phyloP scores from a whole-genome alignment of 2,113 vertebrate genomes.

The Pipa parva region DNA sequence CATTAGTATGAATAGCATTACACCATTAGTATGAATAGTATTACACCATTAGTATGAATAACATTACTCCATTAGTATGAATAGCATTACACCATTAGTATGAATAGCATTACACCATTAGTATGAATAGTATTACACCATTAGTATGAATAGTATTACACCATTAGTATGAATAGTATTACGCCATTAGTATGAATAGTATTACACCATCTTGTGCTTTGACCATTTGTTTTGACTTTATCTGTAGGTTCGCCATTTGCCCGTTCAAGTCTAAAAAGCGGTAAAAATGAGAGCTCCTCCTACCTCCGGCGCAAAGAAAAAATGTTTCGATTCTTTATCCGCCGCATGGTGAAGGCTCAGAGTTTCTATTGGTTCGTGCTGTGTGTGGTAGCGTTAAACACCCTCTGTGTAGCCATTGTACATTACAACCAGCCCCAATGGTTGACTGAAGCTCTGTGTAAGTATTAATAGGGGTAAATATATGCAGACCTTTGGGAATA shows the following conservation, averaged over 20 bases:
- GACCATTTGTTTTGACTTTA: background rate
- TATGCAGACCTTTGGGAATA: accelerated
- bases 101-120: too few species aligned
- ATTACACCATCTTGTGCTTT: background rate
- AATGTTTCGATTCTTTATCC: slow-evolving; percentile 89
- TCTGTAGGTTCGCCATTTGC: slow-evolving; percentile 82
- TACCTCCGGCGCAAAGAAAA: slow-evolving; percentile 93
- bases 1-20: too few species aligned
- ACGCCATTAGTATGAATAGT: too few species aligned
- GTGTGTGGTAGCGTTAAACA: slow-evolving; percentile 91
- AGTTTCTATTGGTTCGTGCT: slow-evolving; percentile 94
- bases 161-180: too few species aligned
- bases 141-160: too few species aligned
- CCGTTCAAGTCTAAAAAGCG: slow-evolving; percentile 83
- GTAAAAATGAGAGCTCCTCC: slow-evolving; percentile 83
- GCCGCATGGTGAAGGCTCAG: slow-evolving; percentile 92
- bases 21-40: too few species aligned
- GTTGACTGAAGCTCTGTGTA: slow-evolving; percentile 88
- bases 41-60: too few species aligned
- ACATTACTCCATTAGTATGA: too few species aligned
- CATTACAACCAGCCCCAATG: slow-evolving; percentile 88
- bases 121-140: too few species aligned
- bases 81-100: too few species aligned
- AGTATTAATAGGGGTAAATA: slow-evolving; percentile 46
- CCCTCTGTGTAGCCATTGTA: slow-evolving; percentile 90